Base-by-base conservation (phyloP, 1,140 invertebrate species). In the Solen grandis region DNA sequence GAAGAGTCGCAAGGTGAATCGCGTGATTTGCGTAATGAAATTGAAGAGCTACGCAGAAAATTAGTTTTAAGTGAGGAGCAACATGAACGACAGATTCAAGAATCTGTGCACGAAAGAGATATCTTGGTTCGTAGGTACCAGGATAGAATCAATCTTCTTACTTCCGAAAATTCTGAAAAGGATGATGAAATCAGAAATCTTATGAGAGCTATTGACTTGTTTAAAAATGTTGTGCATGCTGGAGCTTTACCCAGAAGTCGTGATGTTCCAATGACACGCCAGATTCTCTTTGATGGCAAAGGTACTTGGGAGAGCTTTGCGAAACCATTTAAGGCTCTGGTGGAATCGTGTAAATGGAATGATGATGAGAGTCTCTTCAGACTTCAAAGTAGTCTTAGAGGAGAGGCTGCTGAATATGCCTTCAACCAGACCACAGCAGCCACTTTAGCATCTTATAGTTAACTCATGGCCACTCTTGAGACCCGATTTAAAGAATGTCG, bases 181-280 rank as follows among this genome's bases (percentile, higher is more conserved):
- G 52, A 31, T 72, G 52, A 72, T 57, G 68, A 72, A 57, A 72
- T 72, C 19, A 31, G 52, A 33, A 72, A 22, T 4, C 68, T 72
- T 4, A 36, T 2, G 31, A 27, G 52, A 31, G 68, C 52, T 19
- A 54, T 55, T 72, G 68, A 55, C 16, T n/a, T 72, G 5, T 72
- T 35, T 50, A 72, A 35, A 35, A 36, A 10, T 14, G 16, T 52
- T 29, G 46, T 57, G 16, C 19, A 22, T 25, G 52, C n/a, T 16
- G 25, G 8, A 8, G 57, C 19, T 25, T 25, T 27, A 16, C 31
- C 5, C 1, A 72, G n/a, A 36, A 31, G 52, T 25, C 50, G 36
- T 55, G 68, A 72, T 55, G 25, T 72, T 2, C 68, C 68, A 14
- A 55, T 72, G 52, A 50, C 68, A 33, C 38, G 68, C 10, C 68